A percentile compares a stretch with the other conserved stretches of the same genome.
Conservation (phyloP, 2,888 invertebrate genomes). For the Lacanobia oleracea region DNA sequence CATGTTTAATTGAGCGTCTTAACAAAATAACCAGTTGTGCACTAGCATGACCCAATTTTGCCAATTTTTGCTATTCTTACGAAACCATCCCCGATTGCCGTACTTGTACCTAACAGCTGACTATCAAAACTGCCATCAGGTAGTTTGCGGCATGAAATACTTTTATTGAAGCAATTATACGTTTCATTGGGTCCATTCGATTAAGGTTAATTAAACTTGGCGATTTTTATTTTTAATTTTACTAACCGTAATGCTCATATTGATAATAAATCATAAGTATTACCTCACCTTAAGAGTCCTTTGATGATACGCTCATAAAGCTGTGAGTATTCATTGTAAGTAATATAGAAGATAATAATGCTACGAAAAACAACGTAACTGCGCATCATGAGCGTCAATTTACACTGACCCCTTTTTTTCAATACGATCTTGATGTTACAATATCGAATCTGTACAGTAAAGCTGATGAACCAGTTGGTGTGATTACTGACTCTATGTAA, state of each 20-base stretch:
- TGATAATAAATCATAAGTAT: not conserved
- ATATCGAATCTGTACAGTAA: conserved; percentile 16
- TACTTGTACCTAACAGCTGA: conserved; percentile 60
- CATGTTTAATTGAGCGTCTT: conserved; percentile 46
- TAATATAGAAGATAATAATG: not conserved
- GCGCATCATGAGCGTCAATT: conserved; percentile 21
- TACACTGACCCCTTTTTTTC: conserved; percentile 6
- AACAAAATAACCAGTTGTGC: conserved; percentile 55
- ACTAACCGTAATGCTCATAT: not conserved
- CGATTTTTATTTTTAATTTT: not conserved
- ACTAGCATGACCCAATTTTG: conserved; percentile 59
- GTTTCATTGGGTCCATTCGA: not conserved
- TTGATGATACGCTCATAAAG: not conserved
- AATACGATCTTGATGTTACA: conserved; percentile 17
- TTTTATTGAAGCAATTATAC: conserved; percentile 16
- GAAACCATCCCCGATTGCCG: conserved; percentile 42
- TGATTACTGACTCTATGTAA: conserved; percentile 33
- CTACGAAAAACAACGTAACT: not conserved
- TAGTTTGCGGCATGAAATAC: conserved; percentile 44
- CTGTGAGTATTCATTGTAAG: not conserved
- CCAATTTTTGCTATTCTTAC: conserved; percentile 57
- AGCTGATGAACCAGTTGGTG: conserved; percentile 58
- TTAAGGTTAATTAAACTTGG: not conserved
- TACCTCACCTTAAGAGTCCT: not conserved
- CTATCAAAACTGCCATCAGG: conserved; percentile 48